Base-by-base conservation (phyloP, 2,888 invertebrate genomes). In the Phragmatobia fuliginosa region DNA sequence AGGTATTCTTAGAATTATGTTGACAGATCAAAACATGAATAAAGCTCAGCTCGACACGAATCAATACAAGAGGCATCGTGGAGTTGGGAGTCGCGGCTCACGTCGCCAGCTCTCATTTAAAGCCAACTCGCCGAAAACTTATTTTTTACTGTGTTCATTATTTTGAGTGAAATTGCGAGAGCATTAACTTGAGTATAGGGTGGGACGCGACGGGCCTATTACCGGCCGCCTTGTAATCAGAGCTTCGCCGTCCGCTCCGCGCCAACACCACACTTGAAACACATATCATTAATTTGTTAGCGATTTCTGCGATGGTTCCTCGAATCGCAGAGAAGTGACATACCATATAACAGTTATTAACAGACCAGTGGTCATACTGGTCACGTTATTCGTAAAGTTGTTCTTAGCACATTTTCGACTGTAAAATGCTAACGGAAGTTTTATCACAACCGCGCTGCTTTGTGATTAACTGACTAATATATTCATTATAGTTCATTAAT, bases 151-250 rank as follows among this genome's bases (percentile, higher is more conserved):
- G 90, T 90, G 90, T 92, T 93, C 93, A 92, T 94, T 93, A 93
- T 93, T 92, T 92, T 91, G 91, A 94, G 92, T 91, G 92, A 95
- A 95, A 94, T 94, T 94, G 95, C 94, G 94, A 94, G 94, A 94
- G 94, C 93, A 94, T 94, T 94, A 94, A 92, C 88, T 91, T 94
- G 94, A 94, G 91, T 95, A 93, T 94, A 94, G 94, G 94, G 93
- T 94, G 92, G 90, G 91, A 88, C 90, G 88, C 91, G 90, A 87
- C 88, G 90, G 89, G 82, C 86, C 90, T 90, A 94, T 94, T 94
- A 93, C 91, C 85, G 80, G 73, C 89, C 84, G 92, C 92, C 92
- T 92, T 95, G 90, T 95, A 94, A 95, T 95, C 95, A 91, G 88
- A 88, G 87, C 85, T 77, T 83, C 83, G 87, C 89, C 85, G 84